A percentile compares a stretch with the other conserved stretches of the same genome.
These are phyloP conservation scores for Characodon lateralis DNA, from an alignment of 2,797 vertebrate genomes.

Conservation along the genomic window DNA sequence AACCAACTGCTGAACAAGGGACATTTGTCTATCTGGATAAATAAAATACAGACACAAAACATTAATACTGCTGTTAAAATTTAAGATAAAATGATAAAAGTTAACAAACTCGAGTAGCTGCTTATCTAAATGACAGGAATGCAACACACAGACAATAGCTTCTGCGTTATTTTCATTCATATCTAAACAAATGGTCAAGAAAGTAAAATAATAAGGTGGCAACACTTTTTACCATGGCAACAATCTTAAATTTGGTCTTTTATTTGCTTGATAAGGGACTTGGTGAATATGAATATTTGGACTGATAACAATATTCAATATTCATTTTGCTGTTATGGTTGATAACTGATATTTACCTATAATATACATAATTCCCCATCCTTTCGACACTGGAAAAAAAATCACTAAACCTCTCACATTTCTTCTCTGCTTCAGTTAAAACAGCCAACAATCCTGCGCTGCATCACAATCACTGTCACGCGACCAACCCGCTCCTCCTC, in stretches of 20 bases:
- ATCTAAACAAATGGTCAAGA: not conserved
- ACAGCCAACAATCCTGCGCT: no score
- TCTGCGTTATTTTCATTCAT: not conserved
- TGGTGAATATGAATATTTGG: not conserved
- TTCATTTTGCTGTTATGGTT: no score
- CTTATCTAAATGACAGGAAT: not conserved
- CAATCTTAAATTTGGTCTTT: constrained; percentile 1
- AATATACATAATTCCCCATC: no score
- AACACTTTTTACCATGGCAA: not conserved
- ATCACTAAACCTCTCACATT: no score
- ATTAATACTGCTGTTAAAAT: not conserved
- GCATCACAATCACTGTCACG: no score
- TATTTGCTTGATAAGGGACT: constrained; percentile 11
- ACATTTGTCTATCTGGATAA: constrained; percentile 32
- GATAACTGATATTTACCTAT: no score
- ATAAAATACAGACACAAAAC: constrained; percentile 10
- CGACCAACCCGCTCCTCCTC: no score
- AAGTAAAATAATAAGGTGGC: constrained; percentile 2
- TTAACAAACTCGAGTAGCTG: not conserved
- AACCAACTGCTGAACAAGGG: constrained; percentile 34
- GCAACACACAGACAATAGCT: not conserved
- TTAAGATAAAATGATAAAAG: not conserved
- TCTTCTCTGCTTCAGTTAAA: no score
- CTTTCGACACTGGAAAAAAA: no score
- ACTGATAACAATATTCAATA: no score